A percentile compares a stretch with the other conserved stretches of the same genome.
Conservation (phyloP, 2,888 invertebrate genomes). For the Cosmia pyralina region DNA sequence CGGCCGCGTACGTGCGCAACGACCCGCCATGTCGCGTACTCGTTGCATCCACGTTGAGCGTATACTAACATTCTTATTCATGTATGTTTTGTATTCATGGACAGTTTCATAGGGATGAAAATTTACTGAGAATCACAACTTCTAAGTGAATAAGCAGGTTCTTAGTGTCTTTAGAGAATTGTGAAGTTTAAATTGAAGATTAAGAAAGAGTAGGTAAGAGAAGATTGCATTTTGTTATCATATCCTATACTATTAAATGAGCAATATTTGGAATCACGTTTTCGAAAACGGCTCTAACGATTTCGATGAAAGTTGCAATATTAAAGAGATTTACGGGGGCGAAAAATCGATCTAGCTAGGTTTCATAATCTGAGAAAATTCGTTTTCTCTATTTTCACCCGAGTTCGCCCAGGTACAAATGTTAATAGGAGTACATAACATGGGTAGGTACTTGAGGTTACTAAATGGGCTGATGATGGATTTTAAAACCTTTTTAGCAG, state of each 20-base stretch:
- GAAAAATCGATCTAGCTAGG: too few species aligned
- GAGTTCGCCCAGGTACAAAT: too few species aligned
- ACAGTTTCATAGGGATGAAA: conserved; percentile 57
- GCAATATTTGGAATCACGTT: too few species aligned
- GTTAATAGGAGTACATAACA: neutral
- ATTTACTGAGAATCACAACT: conserved; percentile 47
- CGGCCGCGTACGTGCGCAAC: conserved; percentile 67
- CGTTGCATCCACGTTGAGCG: conserved; percentile 49
- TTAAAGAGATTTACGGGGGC: too few species aligned
- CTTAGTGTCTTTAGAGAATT: conserved; percentile 40
- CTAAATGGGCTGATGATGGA: neutral
- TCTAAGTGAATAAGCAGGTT: conserved; percentile 33
- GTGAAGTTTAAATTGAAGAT: conserved; percentile 34
- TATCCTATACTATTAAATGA: too few species aligned
- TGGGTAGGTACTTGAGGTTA: too few species aligned
- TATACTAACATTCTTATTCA: conserved; percentile 60
- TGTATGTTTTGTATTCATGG: conserved; percentile 65
- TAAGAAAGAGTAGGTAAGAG: neutral
- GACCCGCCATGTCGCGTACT: conserved; percentile 54
- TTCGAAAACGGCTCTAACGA: too few species aligned
- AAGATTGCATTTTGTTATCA: too few species aligned
- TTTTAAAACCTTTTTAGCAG: neutral
- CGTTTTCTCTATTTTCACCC: too few species aligned
- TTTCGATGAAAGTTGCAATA: too few species aligned
- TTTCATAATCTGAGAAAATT: too few species aligned